phyloP scores from a whole-genome alignment of 2,113 vertebrate genomes.

The Carollia perspicillata region DNA sequence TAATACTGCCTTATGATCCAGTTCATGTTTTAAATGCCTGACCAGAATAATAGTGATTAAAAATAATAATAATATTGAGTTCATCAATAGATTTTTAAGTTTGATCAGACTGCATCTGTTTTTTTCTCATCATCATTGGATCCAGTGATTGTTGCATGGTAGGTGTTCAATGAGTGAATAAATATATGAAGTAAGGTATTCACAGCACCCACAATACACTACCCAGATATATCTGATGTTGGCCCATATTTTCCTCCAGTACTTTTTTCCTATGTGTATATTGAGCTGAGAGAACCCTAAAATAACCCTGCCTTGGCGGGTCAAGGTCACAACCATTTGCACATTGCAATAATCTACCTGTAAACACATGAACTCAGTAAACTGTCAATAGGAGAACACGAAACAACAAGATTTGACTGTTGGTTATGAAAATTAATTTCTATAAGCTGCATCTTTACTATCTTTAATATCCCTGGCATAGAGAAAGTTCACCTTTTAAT shows the following conservation, averaged over 20 bases:
- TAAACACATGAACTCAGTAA: background rate
- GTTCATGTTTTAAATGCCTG: background rate
- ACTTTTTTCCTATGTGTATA: background rate
- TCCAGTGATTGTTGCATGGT: background rate
- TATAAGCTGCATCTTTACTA: background rate
- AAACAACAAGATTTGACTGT: background rate
- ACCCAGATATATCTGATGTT: too few species aligned
- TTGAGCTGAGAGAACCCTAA: background rate
- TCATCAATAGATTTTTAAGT: background rate
- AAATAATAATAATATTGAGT: background rate
- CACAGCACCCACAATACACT: accelerated
- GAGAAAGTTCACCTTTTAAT: background rate
- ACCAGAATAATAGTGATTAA: background rate
- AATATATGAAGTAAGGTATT: background rate
- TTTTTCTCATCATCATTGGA: background rate
- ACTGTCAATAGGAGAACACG: background rate
- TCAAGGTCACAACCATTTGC: too few species aligned
- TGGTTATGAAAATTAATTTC: background rate
- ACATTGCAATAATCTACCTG: accelerated
- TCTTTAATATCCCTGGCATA: background rate
- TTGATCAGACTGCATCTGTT: background rate
- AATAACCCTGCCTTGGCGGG: background rate
- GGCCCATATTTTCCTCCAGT: background rate
- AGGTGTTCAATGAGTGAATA: background rate
- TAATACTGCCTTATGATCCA: background rate